phyloP scores from a whole-genome alignment of 2,113 vertebrate genomes.

The Brienomyrus longianalis region DNA sequence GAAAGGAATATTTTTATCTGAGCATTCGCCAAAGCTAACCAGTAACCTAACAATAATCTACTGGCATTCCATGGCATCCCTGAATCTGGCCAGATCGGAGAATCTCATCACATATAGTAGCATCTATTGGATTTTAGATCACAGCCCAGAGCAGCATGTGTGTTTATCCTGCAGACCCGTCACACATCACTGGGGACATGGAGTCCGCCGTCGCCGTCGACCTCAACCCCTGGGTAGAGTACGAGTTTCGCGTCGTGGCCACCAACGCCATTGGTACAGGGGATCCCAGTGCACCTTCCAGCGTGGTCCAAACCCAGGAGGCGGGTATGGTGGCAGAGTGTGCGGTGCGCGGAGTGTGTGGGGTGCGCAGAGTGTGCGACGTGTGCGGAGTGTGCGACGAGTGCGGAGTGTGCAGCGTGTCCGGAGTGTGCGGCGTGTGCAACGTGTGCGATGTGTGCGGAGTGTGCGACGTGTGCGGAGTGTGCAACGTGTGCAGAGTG shows the following conservation, averaged over 20 bases:
- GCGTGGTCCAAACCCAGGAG: conserved; percentile 83
- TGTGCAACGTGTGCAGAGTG: neutral
- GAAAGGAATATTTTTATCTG: neutral
- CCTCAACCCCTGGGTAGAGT: conserved; percentile 94
- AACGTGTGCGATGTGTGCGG: no score
- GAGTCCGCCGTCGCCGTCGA: conserved; percentile 90
- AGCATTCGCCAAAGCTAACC: neutral
- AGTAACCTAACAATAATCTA: neutral
- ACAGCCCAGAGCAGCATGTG: neutral
- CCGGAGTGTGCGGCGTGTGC: no score
- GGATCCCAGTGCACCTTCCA: conserved; percentile 81
- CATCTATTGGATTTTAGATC: neutral
- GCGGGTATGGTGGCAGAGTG: conserved; percentile 64
- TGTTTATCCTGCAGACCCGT: conserved; percentile 67
- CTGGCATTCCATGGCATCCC: neutral
- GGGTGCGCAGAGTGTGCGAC: neutral
- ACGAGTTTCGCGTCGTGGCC: conserved; percentile 93
- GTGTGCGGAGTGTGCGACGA: no score
- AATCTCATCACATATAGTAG: neutral
- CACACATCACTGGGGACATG: conserved; percentile 85
- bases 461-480: no score
- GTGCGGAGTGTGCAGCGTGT: no score
- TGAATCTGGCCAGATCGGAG: neutral
- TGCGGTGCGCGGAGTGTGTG: neutral
- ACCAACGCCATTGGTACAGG: conserved; percentile 89